Base-by-base conservation (phyloP, 2,888 invertebrate genomes). In the Antheraea yamamai region DNA sequence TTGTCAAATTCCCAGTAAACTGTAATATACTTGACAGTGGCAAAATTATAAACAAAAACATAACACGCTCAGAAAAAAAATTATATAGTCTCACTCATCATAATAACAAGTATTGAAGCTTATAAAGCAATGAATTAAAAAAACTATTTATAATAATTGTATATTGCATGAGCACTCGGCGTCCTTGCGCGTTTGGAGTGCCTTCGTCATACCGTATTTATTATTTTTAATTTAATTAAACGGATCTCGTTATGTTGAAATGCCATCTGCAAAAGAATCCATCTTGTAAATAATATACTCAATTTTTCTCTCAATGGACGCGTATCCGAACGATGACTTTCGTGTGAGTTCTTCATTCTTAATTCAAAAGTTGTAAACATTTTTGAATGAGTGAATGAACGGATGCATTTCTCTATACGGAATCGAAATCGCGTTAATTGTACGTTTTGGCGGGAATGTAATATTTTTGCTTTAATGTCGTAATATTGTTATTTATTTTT, bases 91-190 rank as follows among this genome's bases (percentile, higher is more conserved):
- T 55, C 20, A 20, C 20, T 55, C 55, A 55, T 55, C 55, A 20
- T n/a, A 55, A 55, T 55, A 55, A 55, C 55, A 20, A 55, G 55
- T 55, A 20, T 55, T 68, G 18, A n/a, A 39, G 35, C 70, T 35
- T 70, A 70, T 70, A 70, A 70, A 70, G 70, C 39, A n/a, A 70
- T 70, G 70, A 70, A 70, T 39, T 10, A 70, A n/a, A 39, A 39
- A 70, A 70, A 70, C 30, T 26, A 70, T 39, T 35, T 39, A 39
- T 39, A 39, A 14, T 70, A 70, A 70, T 70, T 70, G 39, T 70
- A 39, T 39, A 70, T 70, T 70, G 70, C 20, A 70, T 8, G 35
- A 70, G 70, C 70, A 2, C 39, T 70, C n/a, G 39, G 20, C n/a
- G 70, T 70, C 70, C 39, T 70, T 39, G 70, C 70, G 39, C 14